Conservation (phyloP, 2,888 invertebrate species). For the Malacosoma neustria region DNA sequence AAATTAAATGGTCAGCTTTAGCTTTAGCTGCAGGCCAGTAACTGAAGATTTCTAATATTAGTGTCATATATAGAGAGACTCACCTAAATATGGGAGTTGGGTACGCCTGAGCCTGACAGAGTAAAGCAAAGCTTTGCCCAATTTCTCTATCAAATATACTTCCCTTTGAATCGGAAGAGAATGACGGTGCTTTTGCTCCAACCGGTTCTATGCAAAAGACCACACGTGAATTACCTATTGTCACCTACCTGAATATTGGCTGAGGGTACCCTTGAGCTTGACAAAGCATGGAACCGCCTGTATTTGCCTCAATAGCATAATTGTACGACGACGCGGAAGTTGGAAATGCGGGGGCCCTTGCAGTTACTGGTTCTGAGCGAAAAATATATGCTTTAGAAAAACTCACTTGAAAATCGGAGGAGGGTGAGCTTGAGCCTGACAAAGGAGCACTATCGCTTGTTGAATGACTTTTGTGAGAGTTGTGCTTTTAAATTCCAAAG, state of each 20-base stretch:
- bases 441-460: constrained; percentile 76
- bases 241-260: constrained; percentile 79
- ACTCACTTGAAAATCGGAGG: constrained; percentile 81
- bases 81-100: constrained; percentile 80
- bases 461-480: constrained; percentile 70
- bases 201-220: constrained; percentile 70
- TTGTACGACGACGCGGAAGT: constrained; percentile 67
- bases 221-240: constrained; percentile 1
- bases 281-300: constrained; percentile 67
- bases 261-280: constrained; percentile 77
- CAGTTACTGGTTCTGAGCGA: constrained; percentile 65
- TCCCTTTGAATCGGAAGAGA: constrained; percentile 77
- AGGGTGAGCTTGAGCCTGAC: constrained; percentile 81
- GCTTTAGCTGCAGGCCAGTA: too few species aligned
- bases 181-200: constrained; percentile 77
- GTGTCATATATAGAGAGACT: too few species aligned
- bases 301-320: constrained; percentile 49
- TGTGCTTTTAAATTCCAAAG: constrained; percentile 72
- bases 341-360: constrained; percentile 66
- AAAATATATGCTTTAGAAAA: constrained; percentile 22
- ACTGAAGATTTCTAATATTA: too few species aligned
- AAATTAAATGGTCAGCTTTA: too few species aligned
- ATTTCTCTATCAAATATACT: constrained; percentile 76
- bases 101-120: constrained; percentile 77
- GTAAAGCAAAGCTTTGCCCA: constrained; percentile 75